Conservation (phyloP, 2,888 invertebrate species). For the Podotricha telesiphe region DNA sequence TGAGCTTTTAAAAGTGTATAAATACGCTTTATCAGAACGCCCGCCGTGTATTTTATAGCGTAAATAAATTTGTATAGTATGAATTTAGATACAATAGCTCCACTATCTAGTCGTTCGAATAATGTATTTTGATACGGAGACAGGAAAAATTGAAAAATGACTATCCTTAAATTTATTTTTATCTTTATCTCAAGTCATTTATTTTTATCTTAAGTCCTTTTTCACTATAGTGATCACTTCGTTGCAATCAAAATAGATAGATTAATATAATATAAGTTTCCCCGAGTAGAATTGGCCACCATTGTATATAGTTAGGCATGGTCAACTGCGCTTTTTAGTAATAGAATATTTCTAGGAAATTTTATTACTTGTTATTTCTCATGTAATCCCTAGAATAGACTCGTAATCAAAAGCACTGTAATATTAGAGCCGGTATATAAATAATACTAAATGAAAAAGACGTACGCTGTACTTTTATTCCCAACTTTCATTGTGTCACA, state of each 20-base stretch:
- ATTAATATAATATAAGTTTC: background rate
- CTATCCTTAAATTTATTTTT: background rate
- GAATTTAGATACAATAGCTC: constrained; percentile 31
- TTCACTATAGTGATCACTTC: no score
- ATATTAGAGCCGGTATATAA: constrained; percentile 26
- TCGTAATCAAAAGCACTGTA: constrained; percentile 27
- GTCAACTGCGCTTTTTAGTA: background rate
- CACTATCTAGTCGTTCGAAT: constrained; percentile 30
- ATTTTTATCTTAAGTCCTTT: no score
- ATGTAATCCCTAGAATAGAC: constrained; percentile 17
- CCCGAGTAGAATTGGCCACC: background rate
- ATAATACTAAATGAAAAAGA: constrained; percentile 41
- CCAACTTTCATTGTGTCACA: constrained; percentile 40
- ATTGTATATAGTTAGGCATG: background rate
- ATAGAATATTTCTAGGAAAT: background rate
- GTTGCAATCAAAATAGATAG: no score
- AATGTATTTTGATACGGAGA: constrained; percentile 8
- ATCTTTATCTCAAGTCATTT: no score
- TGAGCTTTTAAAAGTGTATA: constrained; percentile 62
- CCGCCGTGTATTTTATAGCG: constrained; percentile 50
- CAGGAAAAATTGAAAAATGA: background rate
- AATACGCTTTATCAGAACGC: constrained; percentile 59
- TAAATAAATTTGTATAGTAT: constrained; percentile 39
- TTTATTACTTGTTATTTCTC: constrained; percentile 3
- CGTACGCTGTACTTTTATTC: constrained; percentile 42